A percentile compares a stretch with the other conserved stretches of the same genome.
Conservation (phyloP, 2,888 invertebrate species). For the Keiferia lycopersicella region DNA sequence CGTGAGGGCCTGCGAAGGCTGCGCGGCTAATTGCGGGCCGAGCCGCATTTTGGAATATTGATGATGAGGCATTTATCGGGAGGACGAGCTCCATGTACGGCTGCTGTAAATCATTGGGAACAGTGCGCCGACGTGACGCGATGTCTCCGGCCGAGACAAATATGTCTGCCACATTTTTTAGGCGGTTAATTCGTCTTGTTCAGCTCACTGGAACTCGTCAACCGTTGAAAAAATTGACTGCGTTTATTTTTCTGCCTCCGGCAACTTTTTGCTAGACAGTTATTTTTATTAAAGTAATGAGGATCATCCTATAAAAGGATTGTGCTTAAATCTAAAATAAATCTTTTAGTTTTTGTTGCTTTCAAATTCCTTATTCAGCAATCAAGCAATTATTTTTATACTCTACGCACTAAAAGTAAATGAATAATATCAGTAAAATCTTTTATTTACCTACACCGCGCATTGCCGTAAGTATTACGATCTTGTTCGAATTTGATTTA, state of each 20-base stretch:
- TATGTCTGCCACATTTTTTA: constrained; percentile 72
- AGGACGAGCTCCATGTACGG: constrained; percentile 77
- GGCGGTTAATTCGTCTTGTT: constrained; percentile 66
- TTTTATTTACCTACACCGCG: not conserved
- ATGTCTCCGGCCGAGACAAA: constrained; percentile 74
- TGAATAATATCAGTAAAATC: not conserved
- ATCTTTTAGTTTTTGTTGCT: not conserved
- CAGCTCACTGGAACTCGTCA: constrained; percentile 55
- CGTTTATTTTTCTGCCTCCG: constrained; percentile 42
- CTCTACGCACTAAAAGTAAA: not conserved
- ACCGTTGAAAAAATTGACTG: constrained; percentile 45
- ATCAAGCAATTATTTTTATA: not conserved
- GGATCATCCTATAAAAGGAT: not conserved
- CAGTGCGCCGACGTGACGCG: constrained; percentile 74
- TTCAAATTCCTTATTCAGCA: not conserved
- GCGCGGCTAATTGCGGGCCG: constrained; percentile 75
- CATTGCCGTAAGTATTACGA: not conserved
- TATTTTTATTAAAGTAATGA: constrained; percentile 20
- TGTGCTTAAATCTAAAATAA: not conserved
- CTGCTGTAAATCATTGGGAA: constrained; percentile 77
- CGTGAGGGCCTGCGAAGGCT: constrained; percentile 77
- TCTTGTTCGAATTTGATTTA: not conserved
- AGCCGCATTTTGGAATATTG: constrained; percentile 81
- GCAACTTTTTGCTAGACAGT: constrained; percentile 18
- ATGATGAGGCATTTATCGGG: constrained; percentile 79